phyloP scores from a whole-genome alignment of 1,140 invertebrate species.

The Drosophila punjabiensis region DNA sequence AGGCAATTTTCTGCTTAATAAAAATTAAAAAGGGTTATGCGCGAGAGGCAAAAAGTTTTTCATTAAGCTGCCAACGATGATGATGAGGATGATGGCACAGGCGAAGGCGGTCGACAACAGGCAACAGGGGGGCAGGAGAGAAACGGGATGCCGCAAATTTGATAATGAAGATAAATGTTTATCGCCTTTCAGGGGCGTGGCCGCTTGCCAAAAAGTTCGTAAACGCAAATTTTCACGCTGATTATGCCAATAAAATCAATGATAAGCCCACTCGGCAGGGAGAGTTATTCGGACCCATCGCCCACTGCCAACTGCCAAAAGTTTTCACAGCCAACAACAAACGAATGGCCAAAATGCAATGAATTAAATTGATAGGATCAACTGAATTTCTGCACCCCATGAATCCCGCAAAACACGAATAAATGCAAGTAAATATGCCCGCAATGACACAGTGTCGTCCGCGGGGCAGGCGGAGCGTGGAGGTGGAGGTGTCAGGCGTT shows the following conservation, averaged over 20 bases:
- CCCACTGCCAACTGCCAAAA: constrained; percentile 45
- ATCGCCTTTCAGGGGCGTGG: constrained; percentile 73
- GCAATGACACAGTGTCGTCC: background rate
- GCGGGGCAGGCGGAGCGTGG: background rate
- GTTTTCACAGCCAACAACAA: constrained; percentile 54
- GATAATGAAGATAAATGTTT: constrained; percentile 83
- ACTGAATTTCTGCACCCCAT: constrained; percentile 2
- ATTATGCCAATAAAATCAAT: constrained; percentile 83
- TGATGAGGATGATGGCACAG: constrained; percentile 28
- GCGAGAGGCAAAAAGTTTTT: constrained; percentile 73
- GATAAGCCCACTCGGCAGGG: constrained; percentile 62
- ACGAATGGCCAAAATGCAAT: constrained; percentile 65
- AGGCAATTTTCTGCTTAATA: constrained; percentile 82
- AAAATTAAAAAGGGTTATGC: constrained; percentile 80
- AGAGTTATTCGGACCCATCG: constrained; percentile 1
- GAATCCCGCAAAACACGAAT: constrained; percentile 15
- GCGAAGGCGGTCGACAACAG: constrained; percentile 30
- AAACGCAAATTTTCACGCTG: constrained; percentile 76
- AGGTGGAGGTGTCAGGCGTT: constrained; percentile 1
- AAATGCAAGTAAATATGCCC: constrained; percentile 24
- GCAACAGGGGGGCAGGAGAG: background rate
- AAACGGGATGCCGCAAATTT: constrained; percentile 66
- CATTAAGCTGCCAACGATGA: constrained; percentile 70
- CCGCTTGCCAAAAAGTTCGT: constrained; percentile 71
- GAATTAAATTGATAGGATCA: constrained; percentile 56